Conservation (phyloP, 2,888 invertebrate species). For the Terebella lapidaria region DNA sequence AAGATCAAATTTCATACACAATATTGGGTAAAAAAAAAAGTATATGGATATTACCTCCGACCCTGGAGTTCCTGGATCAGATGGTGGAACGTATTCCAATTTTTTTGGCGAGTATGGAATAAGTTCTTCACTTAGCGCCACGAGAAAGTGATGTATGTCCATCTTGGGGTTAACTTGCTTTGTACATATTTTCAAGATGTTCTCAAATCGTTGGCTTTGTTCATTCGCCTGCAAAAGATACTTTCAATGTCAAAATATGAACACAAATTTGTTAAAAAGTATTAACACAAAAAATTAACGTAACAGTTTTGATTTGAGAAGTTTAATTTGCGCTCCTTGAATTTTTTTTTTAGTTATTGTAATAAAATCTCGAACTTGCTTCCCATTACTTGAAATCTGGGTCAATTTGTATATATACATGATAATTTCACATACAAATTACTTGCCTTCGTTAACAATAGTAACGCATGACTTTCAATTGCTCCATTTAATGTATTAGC, state of each 20-base stretch:
- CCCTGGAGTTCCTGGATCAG: background rate
- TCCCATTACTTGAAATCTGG: too few relatives aligned
- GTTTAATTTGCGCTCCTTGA: too few relatives aligned
- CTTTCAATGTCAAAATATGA: too few relatives aligned
- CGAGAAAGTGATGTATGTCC: constrained; percentile 73
- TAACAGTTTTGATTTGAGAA: background rate
- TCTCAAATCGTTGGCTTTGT: constrained; percentile 78
- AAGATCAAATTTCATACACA: too few relatives aligned
- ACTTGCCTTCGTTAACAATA: constrained; percentile 73
- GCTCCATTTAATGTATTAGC: constrained; percentile 82
- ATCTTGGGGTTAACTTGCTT: constrained; percentile 68
- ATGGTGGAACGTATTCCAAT: background rate
- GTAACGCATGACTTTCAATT: constrained; percentile 79
- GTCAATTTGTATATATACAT: too few relatives aligned
- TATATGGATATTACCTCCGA: too few relatives aligned
- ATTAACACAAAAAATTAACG: constrained; percentile 10
- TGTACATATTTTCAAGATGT: constrained; percentile 72
- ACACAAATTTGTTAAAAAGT: too few relatives aligned
- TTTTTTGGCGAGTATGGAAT: background rate
- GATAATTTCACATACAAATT: too few relatives aligned
- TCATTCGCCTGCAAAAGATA: constrained; percentile 69
- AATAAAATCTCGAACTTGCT: too few relatives aligned
- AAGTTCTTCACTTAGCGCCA: constrained; percentile 51
- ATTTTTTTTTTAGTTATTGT: too few relatives aligned
- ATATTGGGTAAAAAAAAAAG: too few relatives aligned